These are phyloP conservation scores for Glossophaga mutica DNA, from an alignment of 2,797 vertebrate genomes.

Conservation along the genomic window DNA sequence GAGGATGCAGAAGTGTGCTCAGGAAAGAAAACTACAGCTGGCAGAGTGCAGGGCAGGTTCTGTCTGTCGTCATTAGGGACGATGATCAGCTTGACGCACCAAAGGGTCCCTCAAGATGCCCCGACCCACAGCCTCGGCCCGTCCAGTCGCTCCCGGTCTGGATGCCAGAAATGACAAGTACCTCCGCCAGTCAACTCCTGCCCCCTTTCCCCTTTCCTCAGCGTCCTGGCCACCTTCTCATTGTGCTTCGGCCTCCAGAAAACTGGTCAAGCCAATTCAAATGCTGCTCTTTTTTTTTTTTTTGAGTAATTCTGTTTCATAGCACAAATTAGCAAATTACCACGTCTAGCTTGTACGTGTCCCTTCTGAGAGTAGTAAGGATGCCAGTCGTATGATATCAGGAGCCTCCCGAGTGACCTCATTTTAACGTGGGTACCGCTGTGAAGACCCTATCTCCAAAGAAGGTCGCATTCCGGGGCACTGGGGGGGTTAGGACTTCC, in stretches of 20 bases:
- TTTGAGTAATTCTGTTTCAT: background rate
- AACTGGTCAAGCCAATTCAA: background rate
- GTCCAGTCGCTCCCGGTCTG: background rate
- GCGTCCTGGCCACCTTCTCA: background rate
- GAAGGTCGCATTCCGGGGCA: background rate
- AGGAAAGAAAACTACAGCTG: background rate
- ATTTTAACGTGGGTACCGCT: background rate
- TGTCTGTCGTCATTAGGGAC: background rate
- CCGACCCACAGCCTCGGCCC: background rate
- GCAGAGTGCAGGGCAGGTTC: background rate
- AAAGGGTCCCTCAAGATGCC: background rate
- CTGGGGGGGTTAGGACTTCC: background rate
- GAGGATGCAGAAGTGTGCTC: background rate
- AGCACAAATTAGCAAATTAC: background rate
- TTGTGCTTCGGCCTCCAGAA: background rate
- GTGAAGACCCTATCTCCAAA: background rate
- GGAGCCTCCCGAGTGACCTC: background rate
- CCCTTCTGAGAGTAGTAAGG: background rate
- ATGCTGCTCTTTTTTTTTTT: background rate
- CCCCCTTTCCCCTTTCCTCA: background rate
- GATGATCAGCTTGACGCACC: background rate
- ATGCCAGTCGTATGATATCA: background rate
- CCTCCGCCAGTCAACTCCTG: fast-evolving
- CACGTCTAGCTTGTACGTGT: background rate
- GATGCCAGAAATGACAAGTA: background rate